These are phyloP conservation scores for Homarus gammarus DNA, from an alignment of 2,888 invertebrate genomes.

Conservation along the genomic window DNA sequence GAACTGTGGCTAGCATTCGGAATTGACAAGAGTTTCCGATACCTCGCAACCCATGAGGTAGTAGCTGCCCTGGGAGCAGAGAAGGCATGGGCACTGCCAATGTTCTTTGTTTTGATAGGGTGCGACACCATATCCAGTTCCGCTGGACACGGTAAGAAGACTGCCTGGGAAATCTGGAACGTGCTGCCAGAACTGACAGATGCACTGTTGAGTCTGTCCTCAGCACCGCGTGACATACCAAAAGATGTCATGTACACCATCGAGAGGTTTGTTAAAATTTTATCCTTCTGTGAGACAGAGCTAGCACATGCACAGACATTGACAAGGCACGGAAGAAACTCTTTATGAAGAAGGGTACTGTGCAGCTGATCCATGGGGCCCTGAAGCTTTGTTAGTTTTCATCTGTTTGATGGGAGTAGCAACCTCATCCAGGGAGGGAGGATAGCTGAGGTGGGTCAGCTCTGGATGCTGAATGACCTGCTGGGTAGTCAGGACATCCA, in stretches of 20 bases:
- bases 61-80: neutral
- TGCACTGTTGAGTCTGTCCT: constrained; percentile 1
- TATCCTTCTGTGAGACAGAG: constrained; percentile 19
- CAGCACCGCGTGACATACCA: constrained; percentile 24
- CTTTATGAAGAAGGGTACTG: neutral
- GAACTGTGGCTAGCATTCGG: too few species aligned
- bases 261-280: neutral
- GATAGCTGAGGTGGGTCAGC: too few species aligned
- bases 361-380: constrained; percentile 17
- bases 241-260: neutral
- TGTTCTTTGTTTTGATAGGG: constrained; percentile 63
- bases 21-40: too few species aligned
- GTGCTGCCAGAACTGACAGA: constrained; percentile 35
- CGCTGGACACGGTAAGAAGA: constrained; percentile 65
- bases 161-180: constrained; percentile 41
- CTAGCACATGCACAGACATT: constrained; percentile 16
- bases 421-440: too few species aligned
- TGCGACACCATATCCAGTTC: constrained; percentile 62
- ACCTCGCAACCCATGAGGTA: too few species aligned
- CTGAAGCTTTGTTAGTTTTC: too few species aligned
- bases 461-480: too few species aligned
- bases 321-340: neutral
- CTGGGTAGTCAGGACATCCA: too few species aligned
- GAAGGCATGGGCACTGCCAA: constrained; percentile 43
- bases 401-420: too few species aligned